A percentile compares a stretch with the other conserved stretches of the same genome.
Conservation (phyloP, 2,113 vertebrate species). For the Neolamprologus fasciatus region DNA sequence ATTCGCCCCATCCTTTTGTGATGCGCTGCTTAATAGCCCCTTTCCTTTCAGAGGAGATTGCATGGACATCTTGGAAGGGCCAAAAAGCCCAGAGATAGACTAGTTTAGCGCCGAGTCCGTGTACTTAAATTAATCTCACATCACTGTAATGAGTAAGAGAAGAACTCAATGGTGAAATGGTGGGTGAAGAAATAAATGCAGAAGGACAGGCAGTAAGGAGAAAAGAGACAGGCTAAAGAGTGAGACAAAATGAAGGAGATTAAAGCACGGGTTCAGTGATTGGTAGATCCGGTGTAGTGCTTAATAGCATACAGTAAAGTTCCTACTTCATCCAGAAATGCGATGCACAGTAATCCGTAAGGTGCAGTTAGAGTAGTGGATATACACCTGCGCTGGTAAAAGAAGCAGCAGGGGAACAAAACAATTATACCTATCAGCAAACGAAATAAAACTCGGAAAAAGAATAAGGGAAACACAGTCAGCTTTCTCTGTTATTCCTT, state of each 20-base stretch:
- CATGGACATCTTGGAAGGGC: constrained; percentile 34
- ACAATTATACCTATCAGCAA: neutral
- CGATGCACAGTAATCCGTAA: neutral
- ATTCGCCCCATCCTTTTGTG: constrained; percentile 44
- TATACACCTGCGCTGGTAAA: neutral
- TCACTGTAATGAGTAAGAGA: constrained; percentile 40
- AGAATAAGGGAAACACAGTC: neutral
- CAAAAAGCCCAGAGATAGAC: constrained; percentile 35
- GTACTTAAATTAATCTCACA: constrained; percentile 51
- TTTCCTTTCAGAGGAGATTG: constrained; percentile 51
- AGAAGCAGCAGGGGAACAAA: neutral
- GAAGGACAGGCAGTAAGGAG: neutral
- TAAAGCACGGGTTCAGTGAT: neutral
- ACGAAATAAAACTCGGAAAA: neutral
- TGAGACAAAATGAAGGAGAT: neutral
- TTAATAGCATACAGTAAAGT: neutral
- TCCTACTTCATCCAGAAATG: neutral
- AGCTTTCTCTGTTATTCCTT: neutral
- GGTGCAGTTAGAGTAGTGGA: neutral
- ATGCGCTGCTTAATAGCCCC: constrained; percentile 53
- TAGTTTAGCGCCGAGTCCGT: constrained; percentile 10
- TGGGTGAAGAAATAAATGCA: constrained; percentile 15
- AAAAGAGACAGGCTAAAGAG: neutral
- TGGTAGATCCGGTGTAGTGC: neutral
- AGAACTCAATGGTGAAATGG: constrained; percentile 27